Evolutionary conservation across 2,888 invertebrate species (phyloP).

Genomic region (Diadegma fenestrale): DNA sequence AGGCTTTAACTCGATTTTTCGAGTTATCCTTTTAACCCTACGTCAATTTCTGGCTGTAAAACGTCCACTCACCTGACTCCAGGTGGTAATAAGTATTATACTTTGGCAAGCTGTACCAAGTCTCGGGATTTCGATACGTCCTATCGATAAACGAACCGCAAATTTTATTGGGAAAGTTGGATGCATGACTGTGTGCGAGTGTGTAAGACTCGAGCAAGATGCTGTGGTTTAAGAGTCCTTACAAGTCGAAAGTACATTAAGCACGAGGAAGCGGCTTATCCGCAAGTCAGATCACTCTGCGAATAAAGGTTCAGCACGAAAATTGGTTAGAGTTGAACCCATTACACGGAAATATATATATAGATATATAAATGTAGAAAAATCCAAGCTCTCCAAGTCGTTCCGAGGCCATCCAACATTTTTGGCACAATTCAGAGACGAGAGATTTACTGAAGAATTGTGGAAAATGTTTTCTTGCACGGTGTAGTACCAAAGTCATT

Average conservation of each 20-base stretch:
- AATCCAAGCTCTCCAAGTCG: background rate
- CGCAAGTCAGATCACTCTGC: conserved; percentile 58
- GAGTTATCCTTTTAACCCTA: conserved; percentile 1
- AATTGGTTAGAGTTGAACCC: conserved; percentile 33
- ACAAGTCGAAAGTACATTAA: conserved; percentile 57
- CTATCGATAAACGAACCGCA: conserved; percentile 64
- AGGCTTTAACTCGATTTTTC: background rate
- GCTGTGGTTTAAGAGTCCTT: conserved; percentile 41
- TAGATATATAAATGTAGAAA: background rate
- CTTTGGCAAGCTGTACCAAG: conserved; percentile 32
- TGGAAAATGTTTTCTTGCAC: background rate
- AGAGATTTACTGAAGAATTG: background rate
- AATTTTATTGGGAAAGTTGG: conserved; percentile 52
- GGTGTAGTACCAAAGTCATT: background rate
- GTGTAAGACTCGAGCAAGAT: conserved; percentile 17
- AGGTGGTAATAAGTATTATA: conserved; percentile 32
- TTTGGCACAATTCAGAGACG: background rate
- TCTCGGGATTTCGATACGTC: conserved; percentile 60
- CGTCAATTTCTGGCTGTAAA: conserved; percentile 16
- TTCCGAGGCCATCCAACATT: background rate
- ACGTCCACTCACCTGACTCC: conserved; percentile 15
- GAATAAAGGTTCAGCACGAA: conserved; percentile 58
- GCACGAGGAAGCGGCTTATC: conserved; percentile 56
- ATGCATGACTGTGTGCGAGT: conserved; percentile 20
- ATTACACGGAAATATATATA: conserved; percentile 6